phyloP scores from a whole-genome alignment of 2,888 invertebrate genomes.

The Penaeus monodon region DNA sequence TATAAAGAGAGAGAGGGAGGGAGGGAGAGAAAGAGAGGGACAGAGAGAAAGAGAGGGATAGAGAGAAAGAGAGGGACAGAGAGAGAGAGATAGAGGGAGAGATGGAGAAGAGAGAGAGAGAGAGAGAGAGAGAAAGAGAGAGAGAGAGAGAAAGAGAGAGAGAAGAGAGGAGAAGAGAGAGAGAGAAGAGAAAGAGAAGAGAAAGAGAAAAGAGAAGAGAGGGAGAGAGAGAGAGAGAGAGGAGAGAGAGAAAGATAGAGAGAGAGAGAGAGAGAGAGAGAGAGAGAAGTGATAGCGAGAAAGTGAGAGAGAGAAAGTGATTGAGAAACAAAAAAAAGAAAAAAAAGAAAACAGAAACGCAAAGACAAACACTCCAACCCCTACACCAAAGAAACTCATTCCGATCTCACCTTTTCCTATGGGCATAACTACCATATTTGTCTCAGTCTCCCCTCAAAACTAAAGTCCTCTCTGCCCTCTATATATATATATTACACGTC shows the following conservation, averaged over 20 bases:
- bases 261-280: not conserved
- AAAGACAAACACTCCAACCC: not conserved
- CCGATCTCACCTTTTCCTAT: too few species aligned
- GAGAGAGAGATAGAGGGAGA: too few species aligned
- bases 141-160: not conserved
- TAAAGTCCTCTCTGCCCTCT: accelerated
- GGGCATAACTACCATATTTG: too few species aligned
- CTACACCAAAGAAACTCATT: not conserved
- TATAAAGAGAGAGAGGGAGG: not conserved
- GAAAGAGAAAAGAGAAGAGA: not conserved
- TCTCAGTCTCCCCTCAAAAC: too few species aligned
- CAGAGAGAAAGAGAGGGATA: not conserved
- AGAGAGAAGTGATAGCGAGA: not conserved
- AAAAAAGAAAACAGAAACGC: not conserved
- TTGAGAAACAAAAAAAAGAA: not conserved
- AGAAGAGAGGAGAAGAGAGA: not conserved
- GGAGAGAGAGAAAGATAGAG: not conserved
- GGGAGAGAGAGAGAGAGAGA: not conserved
- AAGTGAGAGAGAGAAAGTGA: too few species aligned
- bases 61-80: not conserved
- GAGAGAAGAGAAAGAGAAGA: not conserved
- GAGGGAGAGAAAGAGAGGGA: not conserved
- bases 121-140: not conserved
- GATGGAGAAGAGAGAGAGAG: not conserved
- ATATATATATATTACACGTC: too few species aligned